These are phyloP conservation scores for Papilio protenor DNA, from an alignment of 2,888 invertebrate genomes.

Conservation along the genomic window DNA sequence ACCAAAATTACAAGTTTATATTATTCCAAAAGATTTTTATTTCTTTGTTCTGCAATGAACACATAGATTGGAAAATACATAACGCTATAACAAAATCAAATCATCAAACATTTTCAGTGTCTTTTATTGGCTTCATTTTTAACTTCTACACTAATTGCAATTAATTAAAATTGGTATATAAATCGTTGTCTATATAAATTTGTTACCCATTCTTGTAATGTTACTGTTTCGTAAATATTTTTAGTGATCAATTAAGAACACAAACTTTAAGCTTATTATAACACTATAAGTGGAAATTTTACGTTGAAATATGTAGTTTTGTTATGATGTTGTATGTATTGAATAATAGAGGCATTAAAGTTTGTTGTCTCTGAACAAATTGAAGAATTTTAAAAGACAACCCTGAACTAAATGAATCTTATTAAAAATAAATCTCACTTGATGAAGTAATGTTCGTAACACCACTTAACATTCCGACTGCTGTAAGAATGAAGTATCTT, in stretches of 20 bases:
- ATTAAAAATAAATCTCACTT: conserved; percentile 30
- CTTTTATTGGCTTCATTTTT: background rate
- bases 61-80: background rate
- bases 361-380: background rate
- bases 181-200: background rate
- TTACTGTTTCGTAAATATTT: too few species aligned
- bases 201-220: background rate
- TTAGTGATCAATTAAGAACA: background rate
- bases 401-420: conserved; percentile 33
- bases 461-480: conserved; percentile 67
- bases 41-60: too few species aligned
- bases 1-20: too few species aligned
- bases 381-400: conserved; percentile 21
- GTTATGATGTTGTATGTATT: background rate
- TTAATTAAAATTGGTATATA: background rate
- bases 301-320: background rate
- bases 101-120: background rate
- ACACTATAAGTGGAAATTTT: background rate
- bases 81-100: background rate
- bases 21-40: too few species aligned
- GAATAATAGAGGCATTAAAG: background rate
- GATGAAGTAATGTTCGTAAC: conserved; percentile 52
- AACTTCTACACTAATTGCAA: background rate
- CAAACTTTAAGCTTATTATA: background rate
- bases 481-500: conserved; percentile 45